Percentiles rank a stretch among this genome's conserved stretches.
These are phyloP conservation scores for Orthonyx spaldingii DNA, from an alignment of 2,113 vertebrate genomes.

Conservation along the genomic window DNA sequence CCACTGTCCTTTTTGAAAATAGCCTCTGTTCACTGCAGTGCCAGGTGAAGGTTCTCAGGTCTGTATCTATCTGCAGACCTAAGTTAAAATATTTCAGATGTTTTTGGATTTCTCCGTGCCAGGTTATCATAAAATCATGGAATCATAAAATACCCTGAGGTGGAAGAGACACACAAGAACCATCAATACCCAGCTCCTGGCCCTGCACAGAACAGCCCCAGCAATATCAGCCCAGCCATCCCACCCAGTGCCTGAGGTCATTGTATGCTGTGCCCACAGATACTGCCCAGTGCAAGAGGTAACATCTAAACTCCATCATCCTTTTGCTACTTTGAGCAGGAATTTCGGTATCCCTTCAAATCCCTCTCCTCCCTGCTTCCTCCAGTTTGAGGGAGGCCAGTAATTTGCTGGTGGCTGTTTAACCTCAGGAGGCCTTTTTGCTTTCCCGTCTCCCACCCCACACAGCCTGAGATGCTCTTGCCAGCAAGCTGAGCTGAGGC, in stretches of 20 bases:
- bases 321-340: background rate
- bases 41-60: background rate
- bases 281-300: background rate
- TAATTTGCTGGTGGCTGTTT: slow-evolving; percentile 15
- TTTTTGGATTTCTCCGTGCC: background rate
- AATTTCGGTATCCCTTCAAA: background rate
- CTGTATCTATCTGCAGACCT: background rate
- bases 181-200: background rate
- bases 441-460: slow-evolving; percentile 6
- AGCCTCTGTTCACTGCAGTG: background rate
- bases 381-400: background rate
- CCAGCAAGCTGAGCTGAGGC: slow-evolving; percentile 3
- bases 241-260: accelerated
- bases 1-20: background rate
- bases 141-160: background rate
- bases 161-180: background rate
- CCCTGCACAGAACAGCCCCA: background rate
- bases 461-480: background rate
- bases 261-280: background rate
- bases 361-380: background rate
- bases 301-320: background rate
- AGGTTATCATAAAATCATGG: background rate
- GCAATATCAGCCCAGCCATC: too few species aligned
- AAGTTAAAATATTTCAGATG: background rate
- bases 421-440: slow-evolving; percentile 26